phyloP scores from a whole-genome alignment of 1,140 invertebrate genomes.

The Drosophila auraria region DNA sequence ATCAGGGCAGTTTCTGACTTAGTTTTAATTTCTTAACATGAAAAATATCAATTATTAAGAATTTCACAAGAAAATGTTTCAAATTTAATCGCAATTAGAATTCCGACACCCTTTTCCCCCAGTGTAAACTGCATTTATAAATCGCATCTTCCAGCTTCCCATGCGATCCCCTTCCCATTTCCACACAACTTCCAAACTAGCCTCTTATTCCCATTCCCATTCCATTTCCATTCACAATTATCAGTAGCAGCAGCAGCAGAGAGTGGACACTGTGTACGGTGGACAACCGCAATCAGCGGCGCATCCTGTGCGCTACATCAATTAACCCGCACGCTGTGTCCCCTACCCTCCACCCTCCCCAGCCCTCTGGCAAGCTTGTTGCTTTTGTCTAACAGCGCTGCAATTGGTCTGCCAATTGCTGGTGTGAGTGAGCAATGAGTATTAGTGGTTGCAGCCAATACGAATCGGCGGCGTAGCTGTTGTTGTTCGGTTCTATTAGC shows the following conservation, averaged over 20 bases:
- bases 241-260: constrained; percentile 6
- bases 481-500: constrained; percentile 69
- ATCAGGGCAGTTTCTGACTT: no score
- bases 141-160: constrained; percentile 30
- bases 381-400: constrained; percentile 71
- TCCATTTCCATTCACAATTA: constrained; percentile 56
- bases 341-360: neutral
- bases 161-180: constrained; percentile 27
- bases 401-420: constrained; percentile 78
- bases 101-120: neutral
- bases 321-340: constrained; percentile 53
- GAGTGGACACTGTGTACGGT: constrained; percentile 16
- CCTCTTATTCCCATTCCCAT: constrained; percentile 11
- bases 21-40: neutral
- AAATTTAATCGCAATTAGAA: neutral
- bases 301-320: constrained; percentile 69
- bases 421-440: constrained; percentile 78
- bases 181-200: constrained; percentile 25
- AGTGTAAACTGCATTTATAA: constrained; percentile 25
- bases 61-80: neutral
- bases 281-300: constrained; percentile 52
- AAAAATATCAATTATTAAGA: neutral
- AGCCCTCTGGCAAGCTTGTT: constrained; percentile 7
- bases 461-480: constrained; percentile 60
- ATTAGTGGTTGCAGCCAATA: constrained; percentile 81